Evolutionary conservation across 2,797 vertebrate species (phyloP).

Genomic region (Gobionotothen gibberifrons): DNA sequence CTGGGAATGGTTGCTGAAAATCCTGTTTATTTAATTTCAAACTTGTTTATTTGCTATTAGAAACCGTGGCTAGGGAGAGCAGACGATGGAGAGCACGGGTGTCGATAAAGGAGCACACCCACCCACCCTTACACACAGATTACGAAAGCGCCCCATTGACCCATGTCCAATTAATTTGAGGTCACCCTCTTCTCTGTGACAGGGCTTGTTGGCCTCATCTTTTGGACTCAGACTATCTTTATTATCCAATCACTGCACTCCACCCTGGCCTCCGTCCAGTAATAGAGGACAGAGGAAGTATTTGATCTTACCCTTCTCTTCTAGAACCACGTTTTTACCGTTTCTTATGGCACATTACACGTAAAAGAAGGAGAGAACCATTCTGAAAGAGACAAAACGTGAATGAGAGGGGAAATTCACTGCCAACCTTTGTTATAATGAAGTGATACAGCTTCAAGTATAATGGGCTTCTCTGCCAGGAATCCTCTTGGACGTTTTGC

Average conservation of each 20-base stretch:
- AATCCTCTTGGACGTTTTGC: slow-evolving; percentile 33
- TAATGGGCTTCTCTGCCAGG: slow-evolving; percentile 32
- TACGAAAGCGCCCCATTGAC: slow-evolving; percentile 53
- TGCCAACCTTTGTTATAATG: slow-evolving; percentile 54
- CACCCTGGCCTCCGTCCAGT: slow-evolving; percentile 57
- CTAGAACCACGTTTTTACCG: slow-evolving; percentile 31
- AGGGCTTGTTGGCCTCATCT: slow-evolving; percentile 64
- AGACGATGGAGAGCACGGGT: slow-evolving; percentile 39
- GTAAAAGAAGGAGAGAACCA: slow-evolving; percentile 18
- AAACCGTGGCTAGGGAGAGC: slow-evolving; percentile 43
- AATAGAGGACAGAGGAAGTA: slow-evolving; percentile 57
- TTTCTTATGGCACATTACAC: slow-evolving; percentile 46
- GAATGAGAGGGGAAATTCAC: slow-evolving; percentile 40
- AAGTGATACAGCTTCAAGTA: slow-evolving; percentile 39
- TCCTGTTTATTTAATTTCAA: slow-evolving; percentile 67
- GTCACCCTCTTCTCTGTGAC: slow-evolving; percentile 62
- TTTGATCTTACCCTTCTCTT: slow-evolving; percentile 49
- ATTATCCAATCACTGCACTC: slow-evolving; percentile 71
- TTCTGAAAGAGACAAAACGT: slow-evolving; percentile 31
- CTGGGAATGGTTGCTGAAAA: slow-evolving; percentile 59
- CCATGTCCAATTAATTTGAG: slow-evolving; percentile 71
- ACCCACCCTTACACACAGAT: slow-evolving; percentile 28
- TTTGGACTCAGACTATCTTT: slow-evolving; percentile 66
- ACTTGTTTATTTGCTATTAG: slow-evolving; percentile 62
- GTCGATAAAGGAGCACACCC: slow-evolving; percentile 21